These are phyloP conservation scores for Zoanthus solanderi DNA, from an alignment of 92 coral and sea anemone species.

Conservation along the genomic window DNA sequence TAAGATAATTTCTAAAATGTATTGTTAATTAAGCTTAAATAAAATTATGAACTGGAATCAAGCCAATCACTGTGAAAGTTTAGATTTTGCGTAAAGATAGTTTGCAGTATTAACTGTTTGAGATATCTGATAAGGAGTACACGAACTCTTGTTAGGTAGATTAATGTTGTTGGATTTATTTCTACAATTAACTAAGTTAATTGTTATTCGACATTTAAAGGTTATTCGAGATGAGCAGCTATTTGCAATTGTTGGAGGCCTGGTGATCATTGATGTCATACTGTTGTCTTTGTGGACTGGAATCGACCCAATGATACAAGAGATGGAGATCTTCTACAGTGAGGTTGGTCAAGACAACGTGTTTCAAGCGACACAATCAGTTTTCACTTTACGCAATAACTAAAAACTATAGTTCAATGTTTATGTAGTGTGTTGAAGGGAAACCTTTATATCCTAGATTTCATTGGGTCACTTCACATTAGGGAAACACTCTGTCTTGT, in stretches of 20 bases:
- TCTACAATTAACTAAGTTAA: not conserved
- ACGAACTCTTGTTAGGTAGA: too few relatives aligned
- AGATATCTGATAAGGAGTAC: not conserved
- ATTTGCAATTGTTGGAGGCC: slow-evolving; percentile 69
- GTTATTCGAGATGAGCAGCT: slow-evolving; percentile 84
- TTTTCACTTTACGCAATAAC: not conserved
- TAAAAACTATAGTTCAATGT: too few relatives aligned
- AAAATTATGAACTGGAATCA: too few relatives aligned
- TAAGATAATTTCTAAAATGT: too few relatives aligned
- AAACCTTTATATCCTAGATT: too few relatives aligned
- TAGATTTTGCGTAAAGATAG: too few relatives aligned
- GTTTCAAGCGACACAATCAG: not conserved
- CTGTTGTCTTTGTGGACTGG: slow-evolving; percentile 79
- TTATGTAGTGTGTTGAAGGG: too few relatives aligned
- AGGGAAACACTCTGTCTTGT: too few relatives aligned
- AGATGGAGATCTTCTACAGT: slow-evolving; percentile 50
- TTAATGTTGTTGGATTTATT: too few relatives aligned
- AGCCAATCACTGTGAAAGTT: too few relatives aligned
- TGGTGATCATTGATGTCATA: slow-evolving; percentile 72
- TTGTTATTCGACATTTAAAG: slow-evolving; percentile 35
- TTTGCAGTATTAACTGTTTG: not conserved
- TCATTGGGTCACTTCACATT: too few relatives aligned
- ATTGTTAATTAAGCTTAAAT: too few relatives aligned
- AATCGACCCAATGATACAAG: slow-evolving; percentile 72
- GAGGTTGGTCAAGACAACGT: slow-evolving; percentile 35